Evolutionary conservation across 1,140 invertebrate genomes (phyloP).

Genomic region (Apolygus lucorum): DNA sequence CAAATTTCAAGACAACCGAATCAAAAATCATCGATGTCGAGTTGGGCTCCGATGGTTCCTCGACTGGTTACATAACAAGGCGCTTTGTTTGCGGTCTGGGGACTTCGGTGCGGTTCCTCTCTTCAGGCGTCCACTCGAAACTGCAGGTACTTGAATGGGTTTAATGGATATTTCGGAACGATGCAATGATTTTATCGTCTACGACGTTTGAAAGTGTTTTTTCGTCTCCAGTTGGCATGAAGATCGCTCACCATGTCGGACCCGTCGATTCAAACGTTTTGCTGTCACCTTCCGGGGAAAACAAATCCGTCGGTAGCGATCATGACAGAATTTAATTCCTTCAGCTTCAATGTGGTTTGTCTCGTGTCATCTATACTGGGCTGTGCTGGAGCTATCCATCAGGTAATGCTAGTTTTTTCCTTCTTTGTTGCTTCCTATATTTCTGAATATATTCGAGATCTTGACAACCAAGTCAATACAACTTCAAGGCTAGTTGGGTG

Average conservation of each 20-base stretch:
- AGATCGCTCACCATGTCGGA: slow-evolving; percentile 31
- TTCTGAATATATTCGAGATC: background rate
- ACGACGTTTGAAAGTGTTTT: no score
- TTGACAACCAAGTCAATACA: no score
- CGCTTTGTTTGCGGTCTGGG: no score
- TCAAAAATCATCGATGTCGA: no score
- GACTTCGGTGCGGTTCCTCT: background rate
- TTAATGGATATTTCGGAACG: no score
- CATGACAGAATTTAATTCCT: slow-evolving; percentile 42
- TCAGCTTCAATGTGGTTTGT: slow-evolving; percentile 51
- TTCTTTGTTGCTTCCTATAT: background rate
- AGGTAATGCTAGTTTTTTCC: slow-evolving; percentile 45
- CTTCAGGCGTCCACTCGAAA: background rate
- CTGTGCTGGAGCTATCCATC: slow-evolving; percentile 62
- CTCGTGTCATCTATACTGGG: slow-evolving; percentile 61
- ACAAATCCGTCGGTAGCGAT: slow-evolving; percentile 27
- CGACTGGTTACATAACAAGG: no score
- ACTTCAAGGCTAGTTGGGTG: no score
- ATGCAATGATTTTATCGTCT: background rate
- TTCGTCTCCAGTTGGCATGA: background rate
- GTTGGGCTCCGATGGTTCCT: no score
- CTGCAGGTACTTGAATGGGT: no score
- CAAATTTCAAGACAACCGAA: no score
- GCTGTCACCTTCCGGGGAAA: slow-evolving; percentile 28
- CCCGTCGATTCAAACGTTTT: slow-evolving; percentile 34